phyloP scores from a whole-genome alignment of 2,797 vertebrate species.

The Melanitta fusca region DNA sequence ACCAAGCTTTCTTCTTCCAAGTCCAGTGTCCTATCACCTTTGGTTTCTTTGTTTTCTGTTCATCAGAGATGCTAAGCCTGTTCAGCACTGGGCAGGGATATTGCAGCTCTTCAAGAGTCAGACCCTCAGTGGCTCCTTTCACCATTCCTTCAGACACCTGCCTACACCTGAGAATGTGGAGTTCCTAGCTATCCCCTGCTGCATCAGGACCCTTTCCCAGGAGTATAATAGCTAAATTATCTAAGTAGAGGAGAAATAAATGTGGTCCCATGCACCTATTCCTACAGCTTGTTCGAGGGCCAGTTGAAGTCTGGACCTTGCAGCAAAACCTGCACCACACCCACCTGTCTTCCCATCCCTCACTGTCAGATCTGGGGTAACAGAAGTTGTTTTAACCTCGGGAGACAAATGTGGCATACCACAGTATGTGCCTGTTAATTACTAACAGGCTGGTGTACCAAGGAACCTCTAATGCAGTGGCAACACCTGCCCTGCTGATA shows the following conservation, averaged over 20 bases:
- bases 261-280: neutral
- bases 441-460: fast-evolving
- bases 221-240: neutral
- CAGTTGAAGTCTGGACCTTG: neutral
- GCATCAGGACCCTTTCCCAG: neutral
- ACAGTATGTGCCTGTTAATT: fast-evolving
- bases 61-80: neutral
- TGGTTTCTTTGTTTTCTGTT: neutral
- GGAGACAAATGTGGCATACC: neutral
- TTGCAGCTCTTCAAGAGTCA: neutral
- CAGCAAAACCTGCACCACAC: neutral
- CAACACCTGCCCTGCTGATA: neutral
- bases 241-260: neutral
- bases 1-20: neutral
- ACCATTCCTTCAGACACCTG: neutral
- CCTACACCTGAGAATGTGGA: neutral
- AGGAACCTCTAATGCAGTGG: neutral
- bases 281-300: neutral
- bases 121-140: neutral
- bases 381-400: neutral
- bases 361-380: neutral
- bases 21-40: fast-evolving
- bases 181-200: fast-evolving
- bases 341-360: neutral
- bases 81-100: neutral